These are phyloP conservation scores for Himalopsyche japonica DNA, from an alignment of 2,888 invertebrate species.

Conservation along the genomic window DNA sequence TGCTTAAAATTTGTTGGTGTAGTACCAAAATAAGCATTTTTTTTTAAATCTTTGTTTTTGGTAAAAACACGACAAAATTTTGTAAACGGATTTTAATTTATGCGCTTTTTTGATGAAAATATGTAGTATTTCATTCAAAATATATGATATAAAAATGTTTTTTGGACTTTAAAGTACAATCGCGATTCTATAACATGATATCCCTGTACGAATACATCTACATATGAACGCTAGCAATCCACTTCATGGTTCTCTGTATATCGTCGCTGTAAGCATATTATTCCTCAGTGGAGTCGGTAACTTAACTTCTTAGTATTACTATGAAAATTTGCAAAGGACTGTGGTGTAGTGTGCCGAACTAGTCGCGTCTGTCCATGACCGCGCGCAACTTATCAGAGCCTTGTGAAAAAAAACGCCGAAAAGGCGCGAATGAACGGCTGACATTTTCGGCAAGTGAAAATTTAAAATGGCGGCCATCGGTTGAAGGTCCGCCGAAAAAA, in stretches of 20 bases:
- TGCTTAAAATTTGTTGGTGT: too few species aligned
- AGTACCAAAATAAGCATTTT: too few species aligned
- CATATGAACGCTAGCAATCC: conserved; percentile 32
- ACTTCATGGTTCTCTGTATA: conserved; percentile 6
- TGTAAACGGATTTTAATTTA: too few species aligned
- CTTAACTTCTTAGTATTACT: conserved; percentile 20
- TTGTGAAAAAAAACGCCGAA: background rate
- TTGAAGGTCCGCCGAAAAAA: background rate
- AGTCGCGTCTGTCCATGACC: conserved; percentile 19
- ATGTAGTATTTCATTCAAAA: too few species aligned
- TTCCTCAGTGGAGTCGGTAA: background rate
- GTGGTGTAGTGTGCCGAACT: conserved; percentile 12
- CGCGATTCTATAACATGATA: conserved; percentile 5
- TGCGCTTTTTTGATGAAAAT: too few species aligned
- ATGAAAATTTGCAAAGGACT: conserved; percentile 29
- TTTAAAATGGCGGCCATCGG: background rate
- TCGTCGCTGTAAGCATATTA: background rate
- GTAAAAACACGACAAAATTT: too few species aligned
- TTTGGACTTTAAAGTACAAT: too few species aligned
- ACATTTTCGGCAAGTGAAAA: conserved; percentile 1
- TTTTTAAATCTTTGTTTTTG: too few species aligned
- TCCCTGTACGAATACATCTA: conserved; percentile 33
- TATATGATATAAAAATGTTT: too few species aligned
- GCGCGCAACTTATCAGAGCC: background rate
- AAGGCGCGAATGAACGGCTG: background rate